Percentiles rank a stretch among this genome's conserved stretches.
These are phyloP conservation scores for Megaleporinus macrocephalus DNA, from an alignment of 2,113 vertebrate genomes.

Conservation along the genomic window DNA sequence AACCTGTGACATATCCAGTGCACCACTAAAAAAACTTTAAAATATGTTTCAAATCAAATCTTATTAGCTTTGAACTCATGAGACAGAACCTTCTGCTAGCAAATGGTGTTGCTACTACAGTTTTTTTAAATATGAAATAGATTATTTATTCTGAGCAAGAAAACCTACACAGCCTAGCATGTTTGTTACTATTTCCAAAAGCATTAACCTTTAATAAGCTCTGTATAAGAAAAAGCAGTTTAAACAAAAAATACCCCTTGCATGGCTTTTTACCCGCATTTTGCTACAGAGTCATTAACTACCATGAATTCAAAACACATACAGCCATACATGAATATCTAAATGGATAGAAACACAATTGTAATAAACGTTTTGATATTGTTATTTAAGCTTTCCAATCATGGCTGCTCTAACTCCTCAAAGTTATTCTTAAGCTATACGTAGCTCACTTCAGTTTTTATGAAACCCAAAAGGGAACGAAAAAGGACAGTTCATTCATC, in stretches of 20 bases:
- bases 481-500: background rate
- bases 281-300: background rate
- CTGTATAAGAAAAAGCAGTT: background rate
- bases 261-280: background rate
- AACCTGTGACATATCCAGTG: slow-evolving; percentile 4
- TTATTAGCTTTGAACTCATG: slow-evolving; percentile 12
- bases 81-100: background rate
- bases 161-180: background rate
- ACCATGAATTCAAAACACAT: background rate
- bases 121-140: background rate
- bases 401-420: background rate
- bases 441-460: background rate
- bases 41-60: slow-evolving; percentile 2
- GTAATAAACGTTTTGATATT: background rate
- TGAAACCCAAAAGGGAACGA: background rate
- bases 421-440: background rate
- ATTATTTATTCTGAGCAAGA: background rate
- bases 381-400: background rate
- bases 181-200: background rate
- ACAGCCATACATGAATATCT: background rate
- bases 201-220: background rate
- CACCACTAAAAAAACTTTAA: background rate
- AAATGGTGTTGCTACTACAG: background rate
- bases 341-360: background rate
- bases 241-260: background rate